phyloP scores from a whole-genome alignment of 2,888 invertebrate species.

The Melieria crassipennis region DNA sequence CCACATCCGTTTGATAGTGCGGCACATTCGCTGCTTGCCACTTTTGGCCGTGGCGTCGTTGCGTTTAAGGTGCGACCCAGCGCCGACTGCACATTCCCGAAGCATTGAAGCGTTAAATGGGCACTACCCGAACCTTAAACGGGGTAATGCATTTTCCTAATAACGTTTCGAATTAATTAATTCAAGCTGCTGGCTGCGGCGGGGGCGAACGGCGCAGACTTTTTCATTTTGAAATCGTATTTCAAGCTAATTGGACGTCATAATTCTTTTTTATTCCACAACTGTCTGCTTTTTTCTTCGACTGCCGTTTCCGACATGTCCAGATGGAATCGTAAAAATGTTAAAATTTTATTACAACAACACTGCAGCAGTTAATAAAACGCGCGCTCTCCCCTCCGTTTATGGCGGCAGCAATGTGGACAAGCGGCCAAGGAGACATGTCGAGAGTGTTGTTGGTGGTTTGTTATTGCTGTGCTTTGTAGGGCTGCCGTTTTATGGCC shows the following conservation, averaged over 20 bases:
- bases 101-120: slow-evolving; percentile 1
- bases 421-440: background rate
- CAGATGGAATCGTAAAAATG: background rate
- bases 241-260: background rate
- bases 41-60: background rate
- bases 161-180: background rate
- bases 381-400: too few species aligned
- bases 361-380: background rate
- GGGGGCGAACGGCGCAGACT: background rate
- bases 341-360: slow-evolving; percentile 1
- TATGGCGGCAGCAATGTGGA: too few species aligned
- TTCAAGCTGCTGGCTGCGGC: background rate
- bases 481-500: background rate
- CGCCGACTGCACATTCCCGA: background rate
- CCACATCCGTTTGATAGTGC: too few species aligned
- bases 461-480: background rate
- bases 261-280: background rate
- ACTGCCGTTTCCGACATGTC: background rate
- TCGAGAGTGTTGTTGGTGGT: background rate
- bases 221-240: background rate
- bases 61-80: background rate
- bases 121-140: background rate
- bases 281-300: background rate
- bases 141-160: background rate
- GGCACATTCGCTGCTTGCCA: background rate